Evolutionary conservation across 2,113 vertebrate species (phyloP), one percentile per base, ranked within the genome.

Genomic region (Proterorhinus semilunaris): DNA sequence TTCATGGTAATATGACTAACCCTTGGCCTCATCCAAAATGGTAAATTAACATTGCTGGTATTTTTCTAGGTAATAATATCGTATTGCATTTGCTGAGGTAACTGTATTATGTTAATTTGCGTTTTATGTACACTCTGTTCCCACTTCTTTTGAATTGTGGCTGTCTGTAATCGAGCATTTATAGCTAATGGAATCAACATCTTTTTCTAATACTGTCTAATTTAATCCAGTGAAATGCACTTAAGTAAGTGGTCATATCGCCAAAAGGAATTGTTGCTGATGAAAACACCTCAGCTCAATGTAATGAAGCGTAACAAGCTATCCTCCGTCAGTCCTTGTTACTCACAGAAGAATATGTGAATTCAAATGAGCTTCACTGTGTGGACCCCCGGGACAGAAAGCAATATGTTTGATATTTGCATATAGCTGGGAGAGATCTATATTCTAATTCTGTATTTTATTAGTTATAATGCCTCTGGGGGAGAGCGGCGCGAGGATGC

Each of bases 331-430:
- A 69, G 62, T 16, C 67, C 79, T 74, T 70, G 85, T 87, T 84
- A 85, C 68, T 69, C 55, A 59, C 80, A 53, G 72, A 17, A 64
- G 50, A 72, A 7, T 65, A 62, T 59, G 53, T 52, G 62, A 44
- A 73, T 76, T 73, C 65, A 16, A 77, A 74, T 76, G 65, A 68
- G 78, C 70, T 74, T 68, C 69, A 78, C 55, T 74, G 64, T 69
- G 71, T 72, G 77, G 49, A 45, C 66, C 87, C 78, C 79, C 74
- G 84, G 85, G 88, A 88, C 76, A 59, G 54, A 83, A 83, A 83
- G 81, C 86, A 88, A 88, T 88, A 88, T 87, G 79, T 75, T 74
- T 74, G 76, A 82, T 69, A 87, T 88, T 90, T 85, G 86, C 88
- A 86, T 90, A 83, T 13, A 74, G 76, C 83, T 82, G 64, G 66